Percentiles rank a stretch among this genome's conserved stretches.
phyloP scores from a whole-genome alignment of 2,113 vertebrate genomes.

The Erythrocebus patas region DNA sequence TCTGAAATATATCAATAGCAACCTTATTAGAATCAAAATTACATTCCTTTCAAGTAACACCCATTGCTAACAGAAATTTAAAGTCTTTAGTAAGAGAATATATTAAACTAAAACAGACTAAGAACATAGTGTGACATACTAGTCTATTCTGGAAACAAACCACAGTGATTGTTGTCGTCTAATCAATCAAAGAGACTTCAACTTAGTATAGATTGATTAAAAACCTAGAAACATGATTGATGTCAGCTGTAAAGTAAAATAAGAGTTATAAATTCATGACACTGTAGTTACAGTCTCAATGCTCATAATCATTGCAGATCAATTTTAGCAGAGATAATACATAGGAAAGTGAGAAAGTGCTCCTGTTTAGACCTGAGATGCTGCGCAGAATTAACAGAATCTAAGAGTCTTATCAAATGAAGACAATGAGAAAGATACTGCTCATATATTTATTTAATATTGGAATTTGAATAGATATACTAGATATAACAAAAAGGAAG shows the following conservation, averaged over 20 bases:
- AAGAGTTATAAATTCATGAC: not conserved
- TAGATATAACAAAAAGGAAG: not conserved
- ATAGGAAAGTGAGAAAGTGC: not conserved
- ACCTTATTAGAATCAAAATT: constrained; percentile 23
- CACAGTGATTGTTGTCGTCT: not conserved
- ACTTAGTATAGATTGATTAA: not conserved
- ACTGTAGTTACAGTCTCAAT: not conserved
- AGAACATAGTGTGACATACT: too few relatives aligned
- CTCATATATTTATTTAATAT: not conserved
- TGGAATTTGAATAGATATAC: not conserved
- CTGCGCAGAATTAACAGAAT: not conserved
- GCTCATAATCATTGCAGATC: not conserved
- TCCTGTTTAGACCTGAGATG: not conserved
- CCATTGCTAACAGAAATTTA: not conserved
- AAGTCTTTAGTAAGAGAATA: constrained; percentile 35
- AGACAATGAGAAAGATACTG: not conserved
- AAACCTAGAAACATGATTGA: not conserved
- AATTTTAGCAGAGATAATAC: not conserved
- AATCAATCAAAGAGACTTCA: constrained; percentile 25
- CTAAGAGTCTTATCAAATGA: not conserved
- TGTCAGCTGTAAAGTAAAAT: not conserved
- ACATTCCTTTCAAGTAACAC: not conserved
- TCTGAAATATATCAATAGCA: constrained; percentile 47
- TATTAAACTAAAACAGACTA: not conserved
- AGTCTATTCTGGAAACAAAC: not conserved